These are phyloP conservation scores for Aptenodytes forsteri DNA, from an alignment of 2,113 vertebrate genomes.

Conservation along the genomic window DNA sequence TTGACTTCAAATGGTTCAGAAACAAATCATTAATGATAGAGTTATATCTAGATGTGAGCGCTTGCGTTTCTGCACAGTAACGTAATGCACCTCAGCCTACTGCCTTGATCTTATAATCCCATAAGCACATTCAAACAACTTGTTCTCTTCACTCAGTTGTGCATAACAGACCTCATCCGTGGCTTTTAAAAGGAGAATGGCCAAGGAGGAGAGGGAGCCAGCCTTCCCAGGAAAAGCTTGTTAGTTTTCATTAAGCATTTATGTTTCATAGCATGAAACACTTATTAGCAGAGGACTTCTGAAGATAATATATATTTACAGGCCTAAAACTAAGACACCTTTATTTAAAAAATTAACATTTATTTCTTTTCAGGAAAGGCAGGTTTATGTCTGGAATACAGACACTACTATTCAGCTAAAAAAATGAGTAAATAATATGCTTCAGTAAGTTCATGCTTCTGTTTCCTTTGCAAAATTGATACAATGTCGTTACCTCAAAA, in stretches of 20 bases:
- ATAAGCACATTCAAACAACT: not conserved
- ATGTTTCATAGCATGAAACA: not conserved
- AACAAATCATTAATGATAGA: not conserved
- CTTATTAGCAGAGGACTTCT: not conserved
- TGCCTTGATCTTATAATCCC: not conserved
- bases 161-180: not conserved
- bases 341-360: not conserved
- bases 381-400: not conserved
- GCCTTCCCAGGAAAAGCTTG: not conserved
- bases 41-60: not conserved
- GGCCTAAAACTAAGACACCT: not conserved
- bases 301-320: not conserved
- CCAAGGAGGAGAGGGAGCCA: not conserved
- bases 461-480: not conserved
- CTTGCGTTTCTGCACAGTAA: not conserved
- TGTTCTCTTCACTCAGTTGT: not conserved
- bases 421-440: not conserved
- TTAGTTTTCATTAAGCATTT: not conserved
- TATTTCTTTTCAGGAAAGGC: not conserved
- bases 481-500: not conserved
- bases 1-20: not conserved
- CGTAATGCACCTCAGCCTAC: not conserved
- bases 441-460: not conserved
- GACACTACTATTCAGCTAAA: not conserved
- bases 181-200: not conserved